Percentiles rank a stretch among this genome's conserved stretches.
Evolutionary conservation across 2,113 vertebrate species (phyloP).

Genomic region (Microtus pennsylvanicus): DNA sequence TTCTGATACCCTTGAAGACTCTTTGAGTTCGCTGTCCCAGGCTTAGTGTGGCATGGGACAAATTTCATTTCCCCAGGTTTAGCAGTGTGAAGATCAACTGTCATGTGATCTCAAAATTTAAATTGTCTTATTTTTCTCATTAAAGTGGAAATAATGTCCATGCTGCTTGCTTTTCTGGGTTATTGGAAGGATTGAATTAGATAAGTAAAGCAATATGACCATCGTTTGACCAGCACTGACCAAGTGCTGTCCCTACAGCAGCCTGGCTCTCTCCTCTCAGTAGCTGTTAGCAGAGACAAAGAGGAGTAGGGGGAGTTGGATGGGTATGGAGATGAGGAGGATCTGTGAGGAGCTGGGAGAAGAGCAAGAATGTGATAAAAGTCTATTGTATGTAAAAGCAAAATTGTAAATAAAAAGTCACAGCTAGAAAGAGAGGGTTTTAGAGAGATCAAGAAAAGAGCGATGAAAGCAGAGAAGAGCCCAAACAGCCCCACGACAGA

Average conservation of each 20-base stretch:
- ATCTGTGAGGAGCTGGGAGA: not conserved
- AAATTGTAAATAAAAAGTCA: not conserved
- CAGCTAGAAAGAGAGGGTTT: not conserved
- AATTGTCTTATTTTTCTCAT: constrained; percentile 42
- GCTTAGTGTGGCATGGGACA: not conserved
- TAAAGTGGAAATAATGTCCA: constrained; percentile 9
- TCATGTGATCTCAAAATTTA: not conserved
- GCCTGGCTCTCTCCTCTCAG: not conserved
- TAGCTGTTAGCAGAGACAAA: not conserved
- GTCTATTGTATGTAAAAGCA: not conserved
- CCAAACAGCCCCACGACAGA: not conserved
- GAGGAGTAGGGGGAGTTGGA: not conserved
- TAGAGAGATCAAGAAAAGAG: not conserved
- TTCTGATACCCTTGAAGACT: not conserved
- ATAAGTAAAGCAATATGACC: not conserved
- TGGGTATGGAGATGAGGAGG: not conserved
- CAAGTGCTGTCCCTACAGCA: not conserved
- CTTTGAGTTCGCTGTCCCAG: not conserved
- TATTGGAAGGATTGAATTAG: not conserved
- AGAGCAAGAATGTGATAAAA: not conserved
- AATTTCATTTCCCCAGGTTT: constrained; percentile 22
- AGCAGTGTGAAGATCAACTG: not conserved
- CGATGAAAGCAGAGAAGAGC: not conserved
- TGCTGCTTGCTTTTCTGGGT: constrained; percentile 1
- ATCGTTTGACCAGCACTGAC: not conserved